These are phyloP conservation scores for Nycticorax nycticorax DNA, from an alignment of 2,113 vertebrate species.

Conservation along the genomic window DNA sequence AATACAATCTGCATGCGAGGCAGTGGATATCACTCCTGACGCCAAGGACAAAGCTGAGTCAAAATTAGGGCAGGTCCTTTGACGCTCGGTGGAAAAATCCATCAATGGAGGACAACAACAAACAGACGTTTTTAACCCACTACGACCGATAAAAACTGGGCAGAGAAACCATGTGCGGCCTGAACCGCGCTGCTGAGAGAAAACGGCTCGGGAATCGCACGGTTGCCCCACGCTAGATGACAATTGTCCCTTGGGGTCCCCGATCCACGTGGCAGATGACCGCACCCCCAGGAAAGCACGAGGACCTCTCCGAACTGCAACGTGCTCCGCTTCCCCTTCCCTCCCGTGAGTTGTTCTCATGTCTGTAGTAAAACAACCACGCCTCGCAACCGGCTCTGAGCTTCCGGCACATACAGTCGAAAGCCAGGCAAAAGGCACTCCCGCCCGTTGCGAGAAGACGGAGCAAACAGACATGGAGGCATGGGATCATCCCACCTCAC, in stretches of 20 bases:
- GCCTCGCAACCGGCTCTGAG: fast-evolving
- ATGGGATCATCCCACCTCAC: not conserved
- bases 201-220: not conserved
- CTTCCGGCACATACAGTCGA: not conserved
- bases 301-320: not conserved
- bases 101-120: not conserved
- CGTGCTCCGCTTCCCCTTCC: fast-evolving
- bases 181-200: not conserved
- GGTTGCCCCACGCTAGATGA: not conserved
- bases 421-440: not conserved
- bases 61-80: not conserved
- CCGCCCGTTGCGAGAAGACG: not conserved
- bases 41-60: not conserved
- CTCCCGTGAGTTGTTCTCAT: fast-evolving
- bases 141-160: fast-evolving
- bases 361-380: not conserved
- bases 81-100: not conserved
- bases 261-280: not conserved
- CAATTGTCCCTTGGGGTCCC: not conserved
- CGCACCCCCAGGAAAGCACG: fast-evolving
- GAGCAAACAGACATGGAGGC: not conserved
- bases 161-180: not conserved
- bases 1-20: not conserved
- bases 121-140: not conserved
- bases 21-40: not conserved